Evolutionary conservation across 2,113 vertebrate species (phyloP).

Genomic region (Platichthys flesus): DNA sequence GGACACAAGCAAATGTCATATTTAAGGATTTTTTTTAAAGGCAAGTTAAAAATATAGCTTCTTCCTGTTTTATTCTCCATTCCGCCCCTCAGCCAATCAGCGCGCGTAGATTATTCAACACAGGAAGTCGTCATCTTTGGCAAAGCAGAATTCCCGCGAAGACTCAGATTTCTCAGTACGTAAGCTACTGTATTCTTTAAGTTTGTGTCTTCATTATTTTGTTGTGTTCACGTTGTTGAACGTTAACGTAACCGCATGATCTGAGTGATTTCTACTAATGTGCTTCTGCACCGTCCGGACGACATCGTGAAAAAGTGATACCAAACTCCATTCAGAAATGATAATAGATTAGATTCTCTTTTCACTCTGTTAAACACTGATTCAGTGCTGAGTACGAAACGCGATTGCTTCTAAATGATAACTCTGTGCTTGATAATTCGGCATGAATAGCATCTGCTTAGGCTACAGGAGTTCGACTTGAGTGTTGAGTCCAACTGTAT

Average conservation of each 20-base stretch:
- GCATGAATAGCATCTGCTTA: background rate
- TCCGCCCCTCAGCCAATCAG: slow-evolving; percentile 56
- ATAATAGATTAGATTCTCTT: accelerated
- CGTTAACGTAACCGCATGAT: accelerated
- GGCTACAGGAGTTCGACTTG: accelerated
- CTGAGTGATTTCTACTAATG: background rate
- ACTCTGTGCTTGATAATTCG: slow-evolving; percentile 14
- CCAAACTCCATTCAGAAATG: background rate
- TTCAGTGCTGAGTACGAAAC: accelerated
- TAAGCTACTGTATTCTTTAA: accelerated
- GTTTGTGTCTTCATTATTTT: background rate
- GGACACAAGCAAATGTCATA: background rate
- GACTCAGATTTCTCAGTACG: background rate
- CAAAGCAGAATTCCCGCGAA: slow-evolving; percentile 60
- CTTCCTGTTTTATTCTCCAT: background rate
- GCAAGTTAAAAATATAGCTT: background rate
- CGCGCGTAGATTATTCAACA: background rate
- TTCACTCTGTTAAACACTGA: accelerated
- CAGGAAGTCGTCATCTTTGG: slow-evolving; percentile 63
- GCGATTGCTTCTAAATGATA: accelerated
- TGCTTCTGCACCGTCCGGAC: background rate
- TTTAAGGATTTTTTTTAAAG: background rate
- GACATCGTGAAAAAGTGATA: background rate
- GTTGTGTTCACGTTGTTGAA: accelerated
- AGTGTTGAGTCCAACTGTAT: background rate